Conservation (phyloP, 2,113 vertebrate genomes). For the Tauraco erythrolophus region DNA sequence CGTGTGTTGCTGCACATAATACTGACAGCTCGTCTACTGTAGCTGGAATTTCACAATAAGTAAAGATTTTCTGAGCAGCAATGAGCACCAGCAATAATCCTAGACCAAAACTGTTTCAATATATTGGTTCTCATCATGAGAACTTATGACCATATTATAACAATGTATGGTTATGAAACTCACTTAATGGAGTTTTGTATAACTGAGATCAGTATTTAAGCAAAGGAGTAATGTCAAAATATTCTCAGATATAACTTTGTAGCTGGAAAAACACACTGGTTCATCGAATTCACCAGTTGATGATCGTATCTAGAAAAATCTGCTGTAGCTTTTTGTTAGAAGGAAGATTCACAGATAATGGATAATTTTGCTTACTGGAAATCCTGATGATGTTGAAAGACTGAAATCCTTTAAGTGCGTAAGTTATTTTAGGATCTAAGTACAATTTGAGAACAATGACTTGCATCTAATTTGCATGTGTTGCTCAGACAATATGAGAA, state of each 20-base stretch:
- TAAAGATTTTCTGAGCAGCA: not conserved
- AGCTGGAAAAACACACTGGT: not conserved
- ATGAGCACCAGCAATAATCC: not conserved
- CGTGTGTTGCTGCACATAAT: not conserved
- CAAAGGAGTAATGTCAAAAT: not conserved
- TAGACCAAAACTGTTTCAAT: not conserved
- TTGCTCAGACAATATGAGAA: not conserved
- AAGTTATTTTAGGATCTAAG: not conserved
- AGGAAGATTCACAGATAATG: not conserved
- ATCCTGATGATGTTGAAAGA: not conserved
- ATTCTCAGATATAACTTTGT: not conserved
- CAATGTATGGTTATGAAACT: not conserved
- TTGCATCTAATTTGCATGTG: not conserved
- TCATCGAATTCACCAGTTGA: not conserved
- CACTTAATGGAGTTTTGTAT: not conserved
- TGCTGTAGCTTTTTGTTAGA: not conserved
- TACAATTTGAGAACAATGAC: not conserved
- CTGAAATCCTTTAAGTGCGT: not conserved
- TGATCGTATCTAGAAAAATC: not conserved
- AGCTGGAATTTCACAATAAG: not conserved
- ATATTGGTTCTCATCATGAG: not conserved
- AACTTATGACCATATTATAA: not conserved
- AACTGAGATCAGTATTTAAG: not conserved
- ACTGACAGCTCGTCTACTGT: not conserved
- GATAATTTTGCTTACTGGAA: not conserved